Base-by-base conservation (phyloP, 1,140 invertebrate species). In the Calycopis cecrops region DNA sequence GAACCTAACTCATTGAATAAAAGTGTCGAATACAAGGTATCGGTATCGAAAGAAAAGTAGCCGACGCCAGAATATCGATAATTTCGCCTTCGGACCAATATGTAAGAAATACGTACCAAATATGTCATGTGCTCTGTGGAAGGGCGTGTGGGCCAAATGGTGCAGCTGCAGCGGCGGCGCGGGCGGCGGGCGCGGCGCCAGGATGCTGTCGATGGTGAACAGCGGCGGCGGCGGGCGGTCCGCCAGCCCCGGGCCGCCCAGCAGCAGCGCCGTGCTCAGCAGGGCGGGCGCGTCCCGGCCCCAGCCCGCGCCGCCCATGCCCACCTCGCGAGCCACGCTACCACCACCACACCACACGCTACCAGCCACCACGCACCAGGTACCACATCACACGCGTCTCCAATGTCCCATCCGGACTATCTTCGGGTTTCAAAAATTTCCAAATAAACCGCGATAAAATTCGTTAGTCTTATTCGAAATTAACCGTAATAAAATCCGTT, bases 181-280 rank as follows among this genome's bases (percentile, higher is more conserved):
- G 60, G 89, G 87, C 48, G 82, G 88, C 50, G 86, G 83, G 10
- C 90, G 83, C 21, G 92, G 91, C 16, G 92, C 93, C 68, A 95
- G 80, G 55, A 95, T 94, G 80, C 93, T 94, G 79, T 95, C 94
- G 63, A 95, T 95, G 60, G 93, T 95, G 73, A 95, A 95, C 34
- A 93, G 85, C 33, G 93, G 94, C 47, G 92, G 88, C 1, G 91
- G 88, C 87, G 37, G 90, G 76, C 35, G 90, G 76, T 71, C 88
- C 63, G 69, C 66, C 66, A 79, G 66, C 48, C 60, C 57, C 60
- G 69, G 65, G 67, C 84, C 76, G 64, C 78, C 79, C 67, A 80
- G 69, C 71, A 85, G 78, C 71, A 83, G 75, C 69, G 76, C 85
- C 75, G 77, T 84, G 73, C 73, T 78, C 58, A 81, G 72, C 68